Conservation (phyloP, 64 coral and sea anemone species). For the Cladopsammia gracilis region DNA sequence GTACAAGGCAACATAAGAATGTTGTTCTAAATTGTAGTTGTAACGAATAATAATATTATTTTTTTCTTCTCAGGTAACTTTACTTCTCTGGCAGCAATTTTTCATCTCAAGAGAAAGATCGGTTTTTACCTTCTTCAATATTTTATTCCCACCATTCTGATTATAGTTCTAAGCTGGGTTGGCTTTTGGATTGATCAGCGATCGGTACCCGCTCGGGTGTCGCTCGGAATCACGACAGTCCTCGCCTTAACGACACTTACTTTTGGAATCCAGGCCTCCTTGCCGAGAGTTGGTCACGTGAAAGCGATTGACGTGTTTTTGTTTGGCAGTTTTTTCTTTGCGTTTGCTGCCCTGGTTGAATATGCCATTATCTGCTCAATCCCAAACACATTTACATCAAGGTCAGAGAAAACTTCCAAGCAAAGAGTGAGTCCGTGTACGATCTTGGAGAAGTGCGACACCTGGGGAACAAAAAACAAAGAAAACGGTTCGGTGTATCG, state of each 20-base stretch:
- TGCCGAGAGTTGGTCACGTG: conserved; percentile 34
- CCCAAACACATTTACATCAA: background rate
- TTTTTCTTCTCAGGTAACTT: background rate
- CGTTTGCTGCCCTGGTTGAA: conserved; percentile 11
- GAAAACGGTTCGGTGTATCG: background rate
- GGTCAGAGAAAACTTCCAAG: background rate
- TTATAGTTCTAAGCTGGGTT: conserved; percentile 17
- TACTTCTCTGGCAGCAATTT: background rate
- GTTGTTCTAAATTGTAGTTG: no score
- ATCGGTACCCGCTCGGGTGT: conserved; percentile 21
- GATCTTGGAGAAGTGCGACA: no score
- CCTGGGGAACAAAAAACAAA: no score
- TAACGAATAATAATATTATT: background rate
- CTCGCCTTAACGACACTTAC: conserved; percentile 20
- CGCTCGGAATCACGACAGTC: conserved; percentile 47
- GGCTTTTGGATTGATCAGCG: conserved; percentile 19
- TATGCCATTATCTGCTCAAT: conserved; percentile 23
- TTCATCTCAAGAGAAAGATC: background rate
- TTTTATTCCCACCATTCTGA: conserved; percentile 1
- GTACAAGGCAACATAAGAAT: no score
- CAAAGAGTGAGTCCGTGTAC: background rate
- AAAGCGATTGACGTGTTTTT: conserved; percentile 37
- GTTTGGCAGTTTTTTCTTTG: conserved; percentile 30
- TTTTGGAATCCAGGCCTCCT: background rate
- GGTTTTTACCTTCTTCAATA: conserved; percentile 13